Conservation (phyloP, 2,797 vertebrate genomes). For the Myripristis murdjan region DNA sequence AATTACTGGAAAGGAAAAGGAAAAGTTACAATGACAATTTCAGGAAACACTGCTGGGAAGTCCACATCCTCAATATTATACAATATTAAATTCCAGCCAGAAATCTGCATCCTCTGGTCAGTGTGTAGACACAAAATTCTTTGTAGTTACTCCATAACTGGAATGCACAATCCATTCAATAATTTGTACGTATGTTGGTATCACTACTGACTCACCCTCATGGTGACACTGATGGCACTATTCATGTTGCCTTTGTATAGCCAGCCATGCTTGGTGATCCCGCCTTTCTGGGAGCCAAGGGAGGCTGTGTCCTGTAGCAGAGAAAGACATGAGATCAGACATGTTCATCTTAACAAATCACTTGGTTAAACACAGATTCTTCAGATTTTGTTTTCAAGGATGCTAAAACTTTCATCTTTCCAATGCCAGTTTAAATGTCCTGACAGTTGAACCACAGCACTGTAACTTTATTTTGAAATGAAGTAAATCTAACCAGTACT, state of each 20-base stretch:
- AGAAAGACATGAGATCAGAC: conserved; percentile 41
- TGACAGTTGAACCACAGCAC: no score
- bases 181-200: not conserved
- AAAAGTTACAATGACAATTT: not conserved
- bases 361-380: not conserved
- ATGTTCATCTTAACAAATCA: not conserved
- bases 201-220: conserved; percentile 89
- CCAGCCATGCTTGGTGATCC: conserved; percentile 98
- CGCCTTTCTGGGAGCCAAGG: conserved; percentile 97
- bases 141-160: not conserved
- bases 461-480: no score
- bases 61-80: not conserved
- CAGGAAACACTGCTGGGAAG: not conserved
- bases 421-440: no score
- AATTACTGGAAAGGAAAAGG: not conserved
- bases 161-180: not conserved
- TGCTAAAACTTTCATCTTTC: not conserved
- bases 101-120: conserved; percentile 5
- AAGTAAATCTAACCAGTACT: no score
- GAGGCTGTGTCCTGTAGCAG: conserved; percentile 93
- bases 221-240: conserved; percentile 98
- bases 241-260: conserved; percentile 99
- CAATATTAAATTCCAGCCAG: not conserved
- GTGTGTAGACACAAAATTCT: no score
- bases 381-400: no score